Evolutionary conservation across 2,113 vertebrate genomes (phyloP).

Genomic region (Cyphomyrus discorhynchus): DNA sequence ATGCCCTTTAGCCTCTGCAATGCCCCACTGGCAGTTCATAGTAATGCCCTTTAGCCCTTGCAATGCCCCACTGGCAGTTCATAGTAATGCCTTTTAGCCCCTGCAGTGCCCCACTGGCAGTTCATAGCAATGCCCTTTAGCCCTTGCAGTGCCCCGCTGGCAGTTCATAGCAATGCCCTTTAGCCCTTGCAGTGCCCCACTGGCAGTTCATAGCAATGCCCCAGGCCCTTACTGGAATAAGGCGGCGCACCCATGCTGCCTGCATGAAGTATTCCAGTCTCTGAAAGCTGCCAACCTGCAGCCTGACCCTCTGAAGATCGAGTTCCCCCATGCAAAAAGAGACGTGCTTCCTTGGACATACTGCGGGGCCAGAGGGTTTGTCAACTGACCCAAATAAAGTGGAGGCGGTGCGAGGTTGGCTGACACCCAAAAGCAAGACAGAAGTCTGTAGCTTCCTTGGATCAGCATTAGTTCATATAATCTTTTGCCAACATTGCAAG

Average conservation of each 20-base stretch:
- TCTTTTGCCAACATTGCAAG: neutral
- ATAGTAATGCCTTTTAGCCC: neutral
- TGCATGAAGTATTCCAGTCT: neutral
- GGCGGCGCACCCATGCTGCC: neutral
- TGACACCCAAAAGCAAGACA: neutral
- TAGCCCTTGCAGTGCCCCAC: neutral
- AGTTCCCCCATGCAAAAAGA: neutral
- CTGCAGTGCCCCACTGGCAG: neutral
- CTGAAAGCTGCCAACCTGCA: neutral
- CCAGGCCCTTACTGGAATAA: neutral
- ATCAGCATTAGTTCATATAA: neutral
- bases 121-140: neutral
- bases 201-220: neutral
- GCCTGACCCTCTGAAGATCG: neutral
- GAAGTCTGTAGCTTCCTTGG: neutral
- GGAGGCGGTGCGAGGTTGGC: neutral
- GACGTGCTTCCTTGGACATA: neutral
- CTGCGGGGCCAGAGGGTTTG: neutral
- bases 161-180: neutral
- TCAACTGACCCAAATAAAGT: neutral
- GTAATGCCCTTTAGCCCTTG: neutral
- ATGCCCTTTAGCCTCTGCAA: neutral
- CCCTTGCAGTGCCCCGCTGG: neutral
- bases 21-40: neutral
- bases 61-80: neutral